Evolutionary conservation across 2,113 vertebrate genomes (phyloP).

Genomic region (Sceloporus tristichus): DNA sequence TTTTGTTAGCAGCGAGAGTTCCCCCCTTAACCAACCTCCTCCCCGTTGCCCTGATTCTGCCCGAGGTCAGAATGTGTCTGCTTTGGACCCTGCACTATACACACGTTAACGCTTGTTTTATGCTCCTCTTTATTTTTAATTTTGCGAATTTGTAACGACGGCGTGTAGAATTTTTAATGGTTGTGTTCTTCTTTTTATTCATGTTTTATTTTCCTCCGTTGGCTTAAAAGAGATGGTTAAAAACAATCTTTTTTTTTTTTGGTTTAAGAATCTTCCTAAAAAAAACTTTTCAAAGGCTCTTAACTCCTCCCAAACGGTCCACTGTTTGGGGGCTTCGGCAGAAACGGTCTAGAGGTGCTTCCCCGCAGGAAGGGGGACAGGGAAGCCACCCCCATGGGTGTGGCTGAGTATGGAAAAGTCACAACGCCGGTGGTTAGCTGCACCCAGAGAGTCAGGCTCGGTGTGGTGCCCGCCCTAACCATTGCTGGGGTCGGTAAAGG

Average conservation of each 20-base stretch:
- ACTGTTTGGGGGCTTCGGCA: background rate
- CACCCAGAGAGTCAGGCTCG: background rate
- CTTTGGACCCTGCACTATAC: slow-evolving; percentile 59
- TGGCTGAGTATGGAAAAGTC: background rate
- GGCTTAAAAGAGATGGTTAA: background rate
- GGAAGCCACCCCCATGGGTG: background rate
- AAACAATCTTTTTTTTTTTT: background rate
- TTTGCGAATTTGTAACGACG: slow-evolving; percentile 59
- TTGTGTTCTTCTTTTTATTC: slow-evolving; percentile 62
- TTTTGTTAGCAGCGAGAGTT: slow-evolving; percentile 58
- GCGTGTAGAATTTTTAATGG: slow-evolving; percentile 49
- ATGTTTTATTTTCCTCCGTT: slow-evolving; percentile 50
- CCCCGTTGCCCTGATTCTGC: slow-evolving; percentile 27
- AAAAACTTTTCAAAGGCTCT: slow-evolving; percentile 11
- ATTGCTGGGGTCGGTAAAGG: background rate
- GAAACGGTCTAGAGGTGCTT: background rate
- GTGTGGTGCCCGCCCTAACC: background rate
- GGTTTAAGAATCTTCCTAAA: background rate
- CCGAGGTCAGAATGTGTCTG: slow-evolving; percentile 65
- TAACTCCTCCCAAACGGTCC: background rate
- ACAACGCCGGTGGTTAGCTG: background rate
- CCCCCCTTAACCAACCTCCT: background rate
- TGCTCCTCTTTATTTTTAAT: slow-evolving; percentile 46
- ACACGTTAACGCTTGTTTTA: slow-evolving; percentile 62
- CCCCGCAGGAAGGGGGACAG: background rate